phyloP scores from a whole-genome alignment of 2,797 vertebrate species.

The Poecilia velifera region DNA sequence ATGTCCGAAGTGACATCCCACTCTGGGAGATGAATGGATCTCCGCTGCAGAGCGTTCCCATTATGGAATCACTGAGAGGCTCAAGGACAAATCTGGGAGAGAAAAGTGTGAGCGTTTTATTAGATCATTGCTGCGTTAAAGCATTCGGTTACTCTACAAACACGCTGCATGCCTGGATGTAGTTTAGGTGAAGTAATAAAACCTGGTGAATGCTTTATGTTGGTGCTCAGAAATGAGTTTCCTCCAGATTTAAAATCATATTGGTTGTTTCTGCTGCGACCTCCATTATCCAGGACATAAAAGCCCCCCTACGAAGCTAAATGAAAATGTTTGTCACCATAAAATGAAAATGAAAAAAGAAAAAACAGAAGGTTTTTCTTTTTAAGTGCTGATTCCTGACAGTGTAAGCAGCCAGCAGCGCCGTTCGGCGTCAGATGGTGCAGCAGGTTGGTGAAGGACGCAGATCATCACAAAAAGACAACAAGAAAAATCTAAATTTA shows the following conservation, averaged over 20 bases:
- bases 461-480: too few relatives aligned
- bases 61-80: slow-evolving; percentile 30
- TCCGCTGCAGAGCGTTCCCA: slow-evolving; percentile 15
- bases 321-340: neutral
- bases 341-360: neutral
- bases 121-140: slow-evolving; percentile 11
- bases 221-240: neutral
- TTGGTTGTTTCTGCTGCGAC: neutral
- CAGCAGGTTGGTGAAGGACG: too few relatives aligned
- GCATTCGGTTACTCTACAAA: slow-evolving; percentile 1
- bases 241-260: neutral
- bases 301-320: neutral
- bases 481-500: neutral
- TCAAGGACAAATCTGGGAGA: slow-evolving; percentile 32
- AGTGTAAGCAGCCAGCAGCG: too few relatives aligned
- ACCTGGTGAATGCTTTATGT: neutral
- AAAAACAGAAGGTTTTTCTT: neutral
- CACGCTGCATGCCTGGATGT: neutral
- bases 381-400: neutral
- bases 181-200: neutral
- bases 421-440: too few relatives aligned
- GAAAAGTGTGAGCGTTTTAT: slow-evolving; percentile 18
- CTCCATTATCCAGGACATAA: neutral
- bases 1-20: slow-evolving; percentile 42
- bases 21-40: slow-evolving; percentile 56